Evolutionary conservation across 2,113 vertebrate genomes (phyloP), one percentile per base, ranked within the genome.

Genomic region (Erinaceus europaeus): DNA sequence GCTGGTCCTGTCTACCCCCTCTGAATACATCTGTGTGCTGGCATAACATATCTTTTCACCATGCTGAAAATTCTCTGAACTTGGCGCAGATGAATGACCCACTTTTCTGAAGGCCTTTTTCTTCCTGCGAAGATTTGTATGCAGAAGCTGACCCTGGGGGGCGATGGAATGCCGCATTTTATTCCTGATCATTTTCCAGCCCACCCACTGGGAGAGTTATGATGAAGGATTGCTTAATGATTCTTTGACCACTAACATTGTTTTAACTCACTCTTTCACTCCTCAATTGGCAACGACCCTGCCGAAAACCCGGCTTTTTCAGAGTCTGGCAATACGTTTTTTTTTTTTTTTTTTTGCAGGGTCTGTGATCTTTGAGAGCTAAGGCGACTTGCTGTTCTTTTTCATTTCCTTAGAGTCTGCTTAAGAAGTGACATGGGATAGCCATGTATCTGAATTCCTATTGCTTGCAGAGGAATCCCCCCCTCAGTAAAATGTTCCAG

Each of bases 171-270:
- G 97, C 97, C 95, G 97, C 96, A 96, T 98, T 98, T 98, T 98
- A 98, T 98, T 98, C 98, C 98, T 98, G 98, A 99, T 99, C 98
- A 98, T 98, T 98, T 98, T 98, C 98, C 97, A 97, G 97, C 89
- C 98, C 97, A 98, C 98, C 98, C 97, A 97, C 97, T 96, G 98
- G 93, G 98, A 97, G 97, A 97, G 98, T 98, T 99, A 98, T 98
- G 98, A 98, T 98, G 98, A 98, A 98, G 98, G 97, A 98, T 98
- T 98, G 97, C 97, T 98, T 99, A 98, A 99, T 98, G 98, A 98
- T 98, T 97, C 98, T 98, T 97, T 97, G 97, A 98, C 97, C 97
- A 97, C 98, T 98, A 98, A 97, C 97, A 98, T 98, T 98, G 97
- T 98, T 98, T 98, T 98, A 98, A 98, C 97, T 98, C 98, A 97